Conservation (phyloP, 2,113 vertebrate genomes). For the Pavo muticus region DNA sequence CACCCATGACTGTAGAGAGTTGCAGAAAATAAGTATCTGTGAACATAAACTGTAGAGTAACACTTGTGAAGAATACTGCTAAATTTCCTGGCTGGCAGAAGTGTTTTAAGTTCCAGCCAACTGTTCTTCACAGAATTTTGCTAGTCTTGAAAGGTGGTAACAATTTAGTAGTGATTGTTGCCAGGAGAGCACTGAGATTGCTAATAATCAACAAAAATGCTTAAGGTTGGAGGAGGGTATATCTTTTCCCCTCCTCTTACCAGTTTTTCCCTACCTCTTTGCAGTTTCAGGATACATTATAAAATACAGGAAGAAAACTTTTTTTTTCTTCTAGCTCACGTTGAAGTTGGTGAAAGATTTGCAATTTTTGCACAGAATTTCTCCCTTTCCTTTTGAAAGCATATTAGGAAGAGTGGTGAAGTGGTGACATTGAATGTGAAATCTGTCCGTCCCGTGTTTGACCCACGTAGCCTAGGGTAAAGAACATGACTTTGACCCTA, state of each 20-base stretch:
- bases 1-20: not conserved
- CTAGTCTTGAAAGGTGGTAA: not conserved
- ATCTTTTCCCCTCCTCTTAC: not conserved
- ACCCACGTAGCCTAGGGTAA: not conserved
- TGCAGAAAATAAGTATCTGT: not conserved
- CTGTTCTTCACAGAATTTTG: not conserved
- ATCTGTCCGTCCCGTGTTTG: not conserved
- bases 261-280: not conserved
- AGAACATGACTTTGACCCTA: not conserved
- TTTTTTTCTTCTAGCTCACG: not conserved
- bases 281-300: not conserved
- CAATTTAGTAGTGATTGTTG: not conserved
- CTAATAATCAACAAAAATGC: not conserved
- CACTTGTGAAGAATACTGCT: not conserved
- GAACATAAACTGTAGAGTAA: accelerated
- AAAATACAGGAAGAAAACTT: not conserved
- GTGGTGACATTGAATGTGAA: not conserved
- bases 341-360: not conserved
- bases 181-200: not conserved
- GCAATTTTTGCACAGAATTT: not conserved
- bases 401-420: not conserved
- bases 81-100: not conserved
- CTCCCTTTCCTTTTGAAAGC: not conserved
- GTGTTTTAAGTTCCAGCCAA: not conserved
- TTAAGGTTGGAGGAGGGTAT: not conserved